Conservation (phyloP, 2,113 vertebrate genomes). For the Rhea americana region DNA sequence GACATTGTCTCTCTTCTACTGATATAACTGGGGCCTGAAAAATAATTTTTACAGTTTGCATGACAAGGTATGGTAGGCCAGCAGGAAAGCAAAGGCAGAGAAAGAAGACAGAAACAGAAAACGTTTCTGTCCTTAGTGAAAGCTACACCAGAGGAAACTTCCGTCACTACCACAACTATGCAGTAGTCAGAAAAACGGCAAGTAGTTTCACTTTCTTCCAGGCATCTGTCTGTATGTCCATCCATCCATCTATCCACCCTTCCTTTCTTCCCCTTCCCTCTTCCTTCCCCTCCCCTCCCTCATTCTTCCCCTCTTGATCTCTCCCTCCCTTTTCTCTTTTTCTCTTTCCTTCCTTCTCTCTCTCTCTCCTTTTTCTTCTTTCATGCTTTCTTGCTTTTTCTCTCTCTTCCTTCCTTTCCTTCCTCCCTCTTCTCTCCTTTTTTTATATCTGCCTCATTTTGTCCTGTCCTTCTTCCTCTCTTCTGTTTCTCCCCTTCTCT, state of each 20-base stretch:
- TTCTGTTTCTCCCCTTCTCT: background rate
- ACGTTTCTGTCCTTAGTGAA: background rate
- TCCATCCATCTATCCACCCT: no score
- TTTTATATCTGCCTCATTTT: background rate
- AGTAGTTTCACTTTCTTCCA: background rate
- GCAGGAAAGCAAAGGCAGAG: background rate
- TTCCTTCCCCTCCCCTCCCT: background rate
- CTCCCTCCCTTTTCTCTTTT: background rate
- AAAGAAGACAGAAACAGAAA: background rate
- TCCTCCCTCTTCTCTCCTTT: background rate
- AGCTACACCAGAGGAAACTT: background rate
- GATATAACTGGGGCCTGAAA: background rate
- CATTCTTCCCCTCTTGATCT: background rate
- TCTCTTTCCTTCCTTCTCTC: no score
- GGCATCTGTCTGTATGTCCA: accelerated
- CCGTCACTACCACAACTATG: background rate
- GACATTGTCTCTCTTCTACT: background rate
- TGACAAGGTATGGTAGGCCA: background rate
- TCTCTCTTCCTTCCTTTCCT: background rate
- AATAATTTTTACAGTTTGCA: background rate
- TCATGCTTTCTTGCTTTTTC: no score
- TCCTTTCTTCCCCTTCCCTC: background rate
- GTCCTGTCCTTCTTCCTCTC: no score
- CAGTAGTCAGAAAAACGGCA: background rate
- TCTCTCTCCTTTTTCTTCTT: no score